phyloP scores from a whole-genome alignment of 2,797 vertebrate genomes.

The Falco concolor region DNA sequence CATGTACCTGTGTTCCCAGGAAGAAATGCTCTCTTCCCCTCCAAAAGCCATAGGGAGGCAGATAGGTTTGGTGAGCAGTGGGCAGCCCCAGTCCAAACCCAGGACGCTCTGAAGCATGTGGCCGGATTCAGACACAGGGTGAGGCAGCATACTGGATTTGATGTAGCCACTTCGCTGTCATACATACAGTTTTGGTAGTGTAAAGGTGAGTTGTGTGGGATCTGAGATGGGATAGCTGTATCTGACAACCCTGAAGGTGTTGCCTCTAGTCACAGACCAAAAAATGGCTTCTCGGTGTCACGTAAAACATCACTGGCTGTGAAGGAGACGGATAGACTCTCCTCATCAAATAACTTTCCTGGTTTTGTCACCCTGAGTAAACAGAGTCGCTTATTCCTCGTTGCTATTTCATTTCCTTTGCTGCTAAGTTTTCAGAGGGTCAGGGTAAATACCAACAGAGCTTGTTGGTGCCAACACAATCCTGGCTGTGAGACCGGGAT shows the following conservation, averaged over 20 bases:
- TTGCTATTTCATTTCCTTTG: neutral
- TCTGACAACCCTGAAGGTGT: neutral
- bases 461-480: neutral
- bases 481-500: neutral
- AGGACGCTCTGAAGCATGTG: rapidly evolving
- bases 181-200: neutral
- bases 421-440: neutral
- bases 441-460: neutral
- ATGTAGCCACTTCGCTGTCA: neutral
- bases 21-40: neutral
- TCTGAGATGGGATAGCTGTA: neutral
- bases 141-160: neutral
- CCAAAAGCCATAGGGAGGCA: neutral
- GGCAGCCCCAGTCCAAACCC: neutral
- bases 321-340: neutral
- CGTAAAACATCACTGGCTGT: neutral
- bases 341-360: neutral
- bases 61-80: neutral
- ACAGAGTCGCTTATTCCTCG: neutral
- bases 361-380: neutral
- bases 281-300: neutral
- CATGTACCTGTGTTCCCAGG: neutral
- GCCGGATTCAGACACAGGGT: neutral
- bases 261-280: neutral
- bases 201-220: neutral